phyloP scores from a whole-genome alignment of 2,888 invertebrate genomes.

The Lutraria lutraria region DNA sequence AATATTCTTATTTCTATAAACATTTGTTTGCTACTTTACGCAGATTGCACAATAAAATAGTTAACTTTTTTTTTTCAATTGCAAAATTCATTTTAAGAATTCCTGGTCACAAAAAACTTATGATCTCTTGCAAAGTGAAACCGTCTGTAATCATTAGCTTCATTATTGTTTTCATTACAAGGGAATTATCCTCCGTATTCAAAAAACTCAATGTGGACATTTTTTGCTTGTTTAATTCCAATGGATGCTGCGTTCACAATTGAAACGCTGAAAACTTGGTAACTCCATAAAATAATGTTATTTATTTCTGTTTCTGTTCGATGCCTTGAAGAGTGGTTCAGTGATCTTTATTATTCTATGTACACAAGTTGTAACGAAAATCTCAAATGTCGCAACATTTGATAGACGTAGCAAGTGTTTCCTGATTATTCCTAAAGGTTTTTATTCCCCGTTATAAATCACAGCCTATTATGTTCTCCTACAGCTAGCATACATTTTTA shows the following conservation, averaged over 20 bases:
- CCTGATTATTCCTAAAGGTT: slow-evolving; percentile 39
- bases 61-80: not conserved
- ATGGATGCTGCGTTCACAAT: slow-evolving; percentile 14
- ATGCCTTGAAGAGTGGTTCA: not conserved
- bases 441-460: slow-evolving; percentile 49
- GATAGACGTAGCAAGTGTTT: slow-evolving; percentile 38
- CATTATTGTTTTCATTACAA: not conserved
- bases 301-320: slow-evolving; percentile 6
- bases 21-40: not conserved
- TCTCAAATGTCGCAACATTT: slow-evolving; percentile 44
- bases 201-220: not conserved
- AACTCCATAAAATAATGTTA: not conserved
- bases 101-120: not conserved
- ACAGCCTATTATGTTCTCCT: slow-evolving; percentile 66
- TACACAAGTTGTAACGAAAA: slow-evolving; percentile 16
- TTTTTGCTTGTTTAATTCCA: not conserved
- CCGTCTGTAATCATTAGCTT: not conserved
- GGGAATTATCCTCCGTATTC: not conserved
- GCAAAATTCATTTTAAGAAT: not conserved
- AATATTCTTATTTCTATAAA: too few species aligned
- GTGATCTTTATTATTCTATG: slow-evolving; percentile 10
- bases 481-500: slow-evolving; percentile 66
- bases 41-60: not conserved
- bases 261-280: not conserved
- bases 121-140: not conserved